Conservation (phyloP, 2,113 vertebrate genomes). For the Crotophaga sulcirostris region DNA sequence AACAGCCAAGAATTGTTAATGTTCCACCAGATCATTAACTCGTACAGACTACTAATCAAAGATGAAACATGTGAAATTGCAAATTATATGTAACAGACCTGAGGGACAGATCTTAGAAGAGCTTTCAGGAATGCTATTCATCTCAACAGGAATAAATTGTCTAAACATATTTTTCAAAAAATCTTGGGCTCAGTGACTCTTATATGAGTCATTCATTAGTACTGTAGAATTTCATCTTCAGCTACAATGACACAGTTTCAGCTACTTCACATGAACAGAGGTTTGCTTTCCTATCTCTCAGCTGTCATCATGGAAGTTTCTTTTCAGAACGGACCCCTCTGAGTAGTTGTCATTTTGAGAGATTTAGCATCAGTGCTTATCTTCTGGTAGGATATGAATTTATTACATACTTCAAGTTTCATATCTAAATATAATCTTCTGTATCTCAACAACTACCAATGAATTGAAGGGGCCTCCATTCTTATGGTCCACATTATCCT, state of each 20-base stretch:
- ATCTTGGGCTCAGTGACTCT: slow-evolving; percentile 15
- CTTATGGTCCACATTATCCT: neutral
- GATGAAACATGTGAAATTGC: slow-evolving; percentile 30
- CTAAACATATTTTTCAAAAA: neutral
- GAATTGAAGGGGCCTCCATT: neutral
- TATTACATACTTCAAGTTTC: neutral
- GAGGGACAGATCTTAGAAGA: slow-evolving; percentile 7
- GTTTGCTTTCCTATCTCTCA: neutral
- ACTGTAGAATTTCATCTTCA: slow-evolving; percentile 33
- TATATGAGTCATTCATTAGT: neutral
- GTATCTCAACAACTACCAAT: neutral
- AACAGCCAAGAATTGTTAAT: neutral
- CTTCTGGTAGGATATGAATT: neutral
- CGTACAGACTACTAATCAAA: slow-evolving; percentile 8
- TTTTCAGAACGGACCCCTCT: neutral
- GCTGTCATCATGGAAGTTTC: neutral
- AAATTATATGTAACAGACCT: slow-evolving; percentile 42
- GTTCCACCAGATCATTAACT: slow-evolving; percentile 33
- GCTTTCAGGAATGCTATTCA: slow-evolving; percentile 25
- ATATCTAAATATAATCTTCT: neutral
- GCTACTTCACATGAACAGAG: neutral
- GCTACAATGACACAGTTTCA: slow-evolving; percentile 7
- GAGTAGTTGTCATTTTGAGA: neutral
- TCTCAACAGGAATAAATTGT: slow-evolving; percentile 8
- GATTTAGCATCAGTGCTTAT: neutral